These are phyloP conservation scores for Eretmochelys imbricata DNA, from an alignment of 2,113 vertebrate genomes.

Conservation along the genomic window DNA sequence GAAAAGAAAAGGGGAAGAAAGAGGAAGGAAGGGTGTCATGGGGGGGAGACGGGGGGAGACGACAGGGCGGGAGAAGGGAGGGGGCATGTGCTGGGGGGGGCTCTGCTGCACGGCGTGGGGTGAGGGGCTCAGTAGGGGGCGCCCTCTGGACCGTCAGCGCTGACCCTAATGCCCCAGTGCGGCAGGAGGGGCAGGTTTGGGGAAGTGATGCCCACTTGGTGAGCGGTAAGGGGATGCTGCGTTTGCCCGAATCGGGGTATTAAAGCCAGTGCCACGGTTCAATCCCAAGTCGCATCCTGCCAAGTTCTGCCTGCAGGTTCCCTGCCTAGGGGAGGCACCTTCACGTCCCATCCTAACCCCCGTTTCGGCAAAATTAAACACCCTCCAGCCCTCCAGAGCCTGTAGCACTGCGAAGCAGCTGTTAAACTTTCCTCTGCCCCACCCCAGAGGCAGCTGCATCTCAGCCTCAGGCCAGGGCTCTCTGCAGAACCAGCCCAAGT, in stretches of 20 bases:
- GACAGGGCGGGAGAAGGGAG: background rate
- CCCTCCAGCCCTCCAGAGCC: too few species aligned
- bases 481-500: too few species aligned
- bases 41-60: background rate
- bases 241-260: too few species aligned
- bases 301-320: too few species aligned
- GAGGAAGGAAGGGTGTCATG: conserved; percentile 54
- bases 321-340: too few species aligned
- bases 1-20: conserved; percentile 76
- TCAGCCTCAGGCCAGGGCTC: background rate
- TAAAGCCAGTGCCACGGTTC: too few species aligned
- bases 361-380: too few species aligned
- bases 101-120: too few species aligned
- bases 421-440: background rate
- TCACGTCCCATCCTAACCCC: too few species aligned
- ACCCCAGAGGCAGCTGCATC: background rate
- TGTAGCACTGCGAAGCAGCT: too few species aligned
- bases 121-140: background rate
- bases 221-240: too few species aligned
- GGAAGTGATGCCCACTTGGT: background rate
- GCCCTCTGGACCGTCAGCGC: background rate
- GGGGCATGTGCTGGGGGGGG: background rate
- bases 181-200: background rate
- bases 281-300: background rate
- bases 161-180: too few species aligned